phyloP scores from a whole-genome alignment of 2,888 invertebrate genomes.

The Diplazon laetatorius region DNA sequence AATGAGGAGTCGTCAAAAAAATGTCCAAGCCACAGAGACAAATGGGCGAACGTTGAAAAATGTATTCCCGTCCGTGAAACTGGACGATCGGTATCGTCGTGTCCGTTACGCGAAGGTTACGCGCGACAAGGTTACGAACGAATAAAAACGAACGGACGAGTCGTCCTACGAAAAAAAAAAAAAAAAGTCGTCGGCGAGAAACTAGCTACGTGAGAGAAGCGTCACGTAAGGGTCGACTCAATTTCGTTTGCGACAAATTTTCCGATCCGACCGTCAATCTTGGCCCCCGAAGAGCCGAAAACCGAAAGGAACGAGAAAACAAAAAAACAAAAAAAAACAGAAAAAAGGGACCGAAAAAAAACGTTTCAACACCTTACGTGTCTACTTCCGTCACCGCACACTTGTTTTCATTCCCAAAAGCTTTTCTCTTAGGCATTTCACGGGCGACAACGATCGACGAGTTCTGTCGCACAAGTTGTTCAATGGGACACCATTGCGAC shows the following conservation, averaged over 20 bases:
- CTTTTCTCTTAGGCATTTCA: constrained; percentile 37
- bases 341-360: neutral
- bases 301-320: neutral
- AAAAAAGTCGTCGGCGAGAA: neutral
- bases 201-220: neutral
- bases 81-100: neutral
- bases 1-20: constrained; percentile 9
- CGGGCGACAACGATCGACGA: constrained; percentile 4
- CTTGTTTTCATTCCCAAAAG: constrained; percentile 7
- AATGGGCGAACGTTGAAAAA: neutral
- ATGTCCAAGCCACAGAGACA: neutral
- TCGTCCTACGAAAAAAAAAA: too few species aligned
- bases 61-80: neutral
- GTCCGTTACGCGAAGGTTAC: too few species aligned
- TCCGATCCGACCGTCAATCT: constrained; percentile 38
- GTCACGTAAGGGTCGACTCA: constrained; percentile 18
- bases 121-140: too few species aligned
- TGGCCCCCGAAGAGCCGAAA: neutral
- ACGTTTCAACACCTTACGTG: constrained; percentile 5
- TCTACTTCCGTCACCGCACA: neutral
- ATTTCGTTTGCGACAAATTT: constrained; percentile 23
- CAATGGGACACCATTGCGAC: constrained; percentile 8
- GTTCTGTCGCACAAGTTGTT: constrained; percentile 38
- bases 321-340: too few species aligned
- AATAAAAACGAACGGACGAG: too few species aligned